Evolutionary conservation across 2,797 vertebrate genomes (phyloP).

Genomic region (Alfaro cultratus): DNA sequence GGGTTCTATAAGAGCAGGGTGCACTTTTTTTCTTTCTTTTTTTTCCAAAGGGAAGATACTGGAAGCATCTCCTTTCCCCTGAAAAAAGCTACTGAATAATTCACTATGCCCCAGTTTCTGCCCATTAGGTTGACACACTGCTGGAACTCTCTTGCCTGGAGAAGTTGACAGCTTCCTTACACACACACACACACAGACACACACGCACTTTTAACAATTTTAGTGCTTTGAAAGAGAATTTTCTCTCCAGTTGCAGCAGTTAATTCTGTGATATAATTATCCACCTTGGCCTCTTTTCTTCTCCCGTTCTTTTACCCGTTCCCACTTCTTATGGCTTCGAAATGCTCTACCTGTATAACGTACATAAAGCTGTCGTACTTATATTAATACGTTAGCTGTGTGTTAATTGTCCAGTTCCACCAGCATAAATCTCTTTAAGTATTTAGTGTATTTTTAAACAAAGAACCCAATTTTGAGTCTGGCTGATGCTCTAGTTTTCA

Average conservation of each 20-base stretch:
- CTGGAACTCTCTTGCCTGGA: conserved; percentile 77
- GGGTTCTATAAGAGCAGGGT: conserved; percentile 51
- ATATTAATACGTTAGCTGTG: neutral
- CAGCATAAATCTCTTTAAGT: neutral
- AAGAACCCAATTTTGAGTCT: too few relatives aligned
- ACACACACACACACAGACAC: conserved; percentile 40
- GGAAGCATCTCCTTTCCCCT: conserved; percentile 76
- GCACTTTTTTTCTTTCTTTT: conserved; percentile 20
- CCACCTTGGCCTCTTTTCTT: conserved; percentile 18
- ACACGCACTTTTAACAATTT: conserved; percentile 27
- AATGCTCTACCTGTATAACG: neutral
- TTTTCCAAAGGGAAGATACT: conserved; percentile 70
- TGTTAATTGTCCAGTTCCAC: too few relatives aligned
- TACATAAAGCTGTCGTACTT: neutral
- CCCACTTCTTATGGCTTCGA: conserved; percentile 8
- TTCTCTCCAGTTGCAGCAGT: conserved; percentile 22
- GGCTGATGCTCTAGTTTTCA: too few relatives aligned
- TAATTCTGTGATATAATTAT: conserved; percentile 43
- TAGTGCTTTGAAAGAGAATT: conserved; percentile 26
- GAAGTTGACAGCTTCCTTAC: conserved; percentile 79
- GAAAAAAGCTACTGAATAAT: conserved; percentile 84
- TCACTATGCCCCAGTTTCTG: conserved; percentile 83
- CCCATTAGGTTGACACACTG: conserved; percentile 85
- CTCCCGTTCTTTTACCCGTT: conserved; percentile 7
- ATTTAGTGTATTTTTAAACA: neutral